Evolutionary conservation across 2,113 vertebrate species (phyloP).

Genomic region (Prolemur simus): DNA sequence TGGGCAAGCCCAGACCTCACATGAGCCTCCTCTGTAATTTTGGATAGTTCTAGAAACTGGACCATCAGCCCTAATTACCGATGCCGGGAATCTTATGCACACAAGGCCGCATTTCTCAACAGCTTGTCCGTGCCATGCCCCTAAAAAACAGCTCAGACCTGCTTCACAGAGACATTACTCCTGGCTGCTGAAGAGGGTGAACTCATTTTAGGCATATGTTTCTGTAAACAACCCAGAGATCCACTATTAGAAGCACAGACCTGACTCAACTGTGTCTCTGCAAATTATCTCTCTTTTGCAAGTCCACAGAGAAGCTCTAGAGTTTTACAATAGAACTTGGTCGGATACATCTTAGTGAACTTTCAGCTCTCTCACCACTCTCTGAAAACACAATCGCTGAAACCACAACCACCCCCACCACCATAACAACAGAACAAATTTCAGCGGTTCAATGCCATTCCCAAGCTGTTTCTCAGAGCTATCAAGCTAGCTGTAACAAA

Average conservation of each 20-base stretch:
- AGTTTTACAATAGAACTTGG: neutral
- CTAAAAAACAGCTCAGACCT: slow-evolving; percentile 45
- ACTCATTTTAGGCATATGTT: neutral
- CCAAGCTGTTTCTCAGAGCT: neutral
- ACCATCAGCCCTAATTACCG: slow-evolving; percentile 67
- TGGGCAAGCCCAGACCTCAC: slow-evolving; percentile 56
- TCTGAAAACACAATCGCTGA: neutral
- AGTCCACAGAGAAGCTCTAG: neutral
- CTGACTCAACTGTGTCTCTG: neutral
- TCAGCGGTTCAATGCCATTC: neutral
- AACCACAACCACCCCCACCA: neutral
- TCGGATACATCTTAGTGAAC: slow-evolving; percentile 14
- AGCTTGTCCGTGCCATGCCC: neutral
- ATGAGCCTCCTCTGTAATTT: slow-evolving; percentile 65
- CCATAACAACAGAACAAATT: neutral
- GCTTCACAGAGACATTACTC: neutral
- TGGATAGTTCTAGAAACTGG: slow-evolving; percentile 58
- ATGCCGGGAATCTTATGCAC: slow-evolving; percentile 40
- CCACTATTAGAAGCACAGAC: neutral
- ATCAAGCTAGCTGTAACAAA: neutral
- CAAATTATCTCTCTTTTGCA: neutral
- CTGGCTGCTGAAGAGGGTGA: neutral
- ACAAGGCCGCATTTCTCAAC: slow-evolving; percentile 60
- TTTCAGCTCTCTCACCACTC: neutral
- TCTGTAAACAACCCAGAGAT: slow-evolving; percentile 41